Evolutionary conservation across 2,113 vertebrate species (phyloP), one percentile per base, ranked within the genome.

Genomic region (Bufo gargarizans): DNA sequence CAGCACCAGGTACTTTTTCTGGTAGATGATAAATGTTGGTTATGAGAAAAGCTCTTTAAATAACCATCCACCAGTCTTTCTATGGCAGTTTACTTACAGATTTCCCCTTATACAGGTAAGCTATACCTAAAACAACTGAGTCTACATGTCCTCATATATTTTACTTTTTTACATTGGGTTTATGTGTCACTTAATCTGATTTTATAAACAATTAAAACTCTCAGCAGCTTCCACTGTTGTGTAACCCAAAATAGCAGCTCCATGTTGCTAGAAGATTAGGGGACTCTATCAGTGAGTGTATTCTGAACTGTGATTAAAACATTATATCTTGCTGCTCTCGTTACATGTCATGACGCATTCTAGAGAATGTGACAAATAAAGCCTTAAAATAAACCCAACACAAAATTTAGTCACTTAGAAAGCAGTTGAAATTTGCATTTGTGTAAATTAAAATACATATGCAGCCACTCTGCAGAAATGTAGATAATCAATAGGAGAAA

Each of bases 291-390:
- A 59, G 33, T 19, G 50, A 8, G 13, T 45, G 53, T 22, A 16
- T 4, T 16, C 16, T 20, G 19, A 47, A 82, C 59, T 82, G 33
- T 50, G 43, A 47, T 82, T 65, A 47, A 82, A 81, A 82, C 43
- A 82, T 82, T 20, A 49, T 19, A 65, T 19, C 80, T 49, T 50
- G 17, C 80, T 20, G 43, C 59, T 65, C 47, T n/a, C 19, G n/a
- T 50, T 78, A 82, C 14, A 82, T 61, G 58, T 82, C 33, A 49
- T 82, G 80, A 82, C 43, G 4, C 33, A n/a, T 56, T 47, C 17
- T 82, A 5, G 17, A 47, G 43, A 49, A 65, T 82, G 80, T 65
- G n/a, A 82, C 33, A 65, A 65, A 82, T 63, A 63, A 63, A 14
- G 59, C 5, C 45, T 81, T 65, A 63, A 61, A 63, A 82, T 82